Base-by-base conservation (phyloP, 2,113 vertebrate species). In the Nothocercus julius region DNA sequence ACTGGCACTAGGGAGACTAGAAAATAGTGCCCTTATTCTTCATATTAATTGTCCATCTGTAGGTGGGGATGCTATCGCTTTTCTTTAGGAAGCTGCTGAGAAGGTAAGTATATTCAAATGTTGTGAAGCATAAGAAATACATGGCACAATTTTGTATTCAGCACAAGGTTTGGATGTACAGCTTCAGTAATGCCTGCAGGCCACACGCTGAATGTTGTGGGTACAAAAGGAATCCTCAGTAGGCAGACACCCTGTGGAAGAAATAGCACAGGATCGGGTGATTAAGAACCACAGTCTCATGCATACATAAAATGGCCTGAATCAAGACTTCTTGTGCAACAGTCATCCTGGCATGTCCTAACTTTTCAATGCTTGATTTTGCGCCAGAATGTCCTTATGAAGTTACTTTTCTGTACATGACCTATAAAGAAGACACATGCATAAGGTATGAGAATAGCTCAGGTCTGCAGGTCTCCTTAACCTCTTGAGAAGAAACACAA, bases 401-500 rank as follows among this genome's bases (percentile, higher is more conserved):
- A 47, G 42, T 76, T 68, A n/a, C 9, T 82, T 78, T 86, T 87
- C 36, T 76, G 11, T 49, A 12, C 25, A 18, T 45, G 11, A 68
- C 15, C 19, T 64, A 3, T 32, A 61, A 87, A 42, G 14, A 82
- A 89, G 56, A 36, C 24, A 61, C 5, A 38, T 64, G 25, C 24
- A 42, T 56, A 14, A 56, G 3, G 14, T 82, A 20, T 64, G 85
- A 88, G 13, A 17, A 85, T 68, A 68, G 36, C 34, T 72, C 27
- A 59, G 34, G 16, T 67, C 94, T 94, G 95, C 38, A 59, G 30
- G 87, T 89, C 83, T 38, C 11, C 36, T 89, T 72, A 92, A 85
- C 66, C 19, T 21, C n/a, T 58, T 2, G 24, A 85, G 72, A 63
- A 93, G 82, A 42, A 67, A 92, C 62, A 93, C 93, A 96, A 96